Base-by-base conservation (phyloP, 2,113 vertebrate genomes). In the Poecile atricapillus region DNA sequence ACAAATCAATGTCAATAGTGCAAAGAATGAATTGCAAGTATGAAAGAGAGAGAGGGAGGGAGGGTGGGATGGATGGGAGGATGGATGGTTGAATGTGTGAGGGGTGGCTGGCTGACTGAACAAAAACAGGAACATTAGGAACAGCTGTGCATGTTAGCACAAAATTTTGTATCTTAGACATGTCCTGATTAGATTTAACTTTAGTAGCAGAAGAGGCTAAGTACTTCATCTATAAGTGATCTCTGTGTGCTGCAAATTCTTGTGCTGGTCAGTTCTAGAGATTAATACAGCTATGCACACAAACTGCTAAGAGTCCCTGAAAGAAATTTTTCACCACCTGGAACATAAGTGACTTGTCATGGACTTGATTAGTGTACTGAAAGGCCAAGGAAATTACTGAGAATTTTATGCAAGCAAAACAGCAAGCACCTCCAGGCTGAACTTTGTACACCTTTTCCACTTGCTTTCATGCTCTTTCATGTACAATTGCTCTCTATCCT, bases 1-100 rank as follows among this genome's bases (percentile, higher is more conserved):
- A 84, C 59, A 59, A 96, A 78, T 82, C 75, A 91, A 67, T 87
- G 92, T 97, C 94, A 97, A 93, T 95, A 98, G 96, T 98, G 97
- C 96, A 98, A 98, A 95, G 96, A 94, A 87, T 41, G 75, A 93
- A 71, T 3, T 89, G 70, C 91, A 93, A 83, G n/a, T 83, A 56
- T 16, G 31, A 63, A 60, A 71, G 41, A 76, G 35, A 53, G 21
- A 83, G 37, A 41, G 31, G 43, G 49, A 59, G 15, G 50, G 64
- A 11, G 33, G 70, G 35, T 7, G 33, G 62, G 89, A 78, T 1
- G 11, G 83, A 81, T 41, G 63, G 62, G 10, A 30, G 56, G 49
- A 52, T 69, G 86, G 89, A 56, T 71, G 67, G 59, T 73, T 87
- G 60, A 23, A 80, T 77, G 56, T 70, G 52, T 56, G 73, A 31